Conservation (phyloP, 2,888 invertebrate species). For the Cylloceria caligata region DNA sequence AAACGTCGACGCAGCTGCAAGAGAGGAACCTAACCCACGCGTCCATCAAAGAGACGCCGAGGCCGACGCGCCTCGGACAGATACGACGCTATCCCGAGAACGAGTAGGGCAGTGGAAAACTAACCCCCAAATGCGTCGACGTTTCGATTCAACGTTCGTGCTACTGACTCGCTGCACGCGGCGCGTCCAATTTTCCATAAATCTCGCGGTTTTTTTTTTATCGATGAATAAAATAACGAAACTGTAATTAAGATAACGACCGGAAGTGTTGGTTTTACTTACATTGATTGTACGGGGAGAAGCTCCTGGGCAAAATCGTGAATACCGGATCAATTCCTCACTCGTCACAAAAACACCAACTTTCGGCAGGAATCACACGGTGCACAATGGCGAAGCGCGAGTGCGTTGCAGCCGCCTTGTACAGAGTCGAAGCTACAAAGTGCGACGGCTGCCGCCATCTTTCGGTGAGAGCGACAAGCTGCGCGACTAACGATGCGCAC, state of each 20-base stretch:
- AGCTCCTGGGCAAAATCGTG: conserved; percentile 41
- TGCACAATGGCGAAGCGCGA: conserved; percentile 80
- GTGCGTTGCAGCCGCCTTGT: conserved; percentile 71
- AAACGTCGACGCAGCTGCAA: conserved; percentile 11
- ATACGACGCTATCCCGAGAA: conserved; percentile 19
- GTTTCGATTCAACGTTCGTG: conserved; percentile 29
- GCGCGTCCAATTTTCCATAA: conserved; percentile 1
- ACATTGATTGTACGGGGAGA: conserved; percentile 59
- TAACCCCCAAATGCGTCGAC: conserved; percentile 75
- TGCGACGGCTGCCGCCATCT: conserved; percentile 73
- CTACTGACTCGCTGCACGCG: conserved; percentile 16
- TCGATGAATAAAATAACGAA: neutral
- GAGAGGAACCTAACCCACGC: conserved; percentile 47
- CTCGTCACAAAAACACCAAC: conserved; percentile 75
- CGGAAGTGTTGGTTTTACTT: conserved; percentile 57
- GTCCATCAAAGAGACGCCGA: conserved; percentile 49
- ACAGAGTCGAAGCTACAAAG: conserved; percentile 4
- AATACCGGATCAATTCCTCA: conserved; percentile 75
- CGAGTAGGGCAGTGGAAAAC: conserved; percentile 69
- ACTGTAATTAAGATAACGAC: neutral
- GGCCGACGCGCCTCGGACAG: conserved; percentile 53
- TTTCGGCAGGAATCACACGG: conserved; percentile 74
- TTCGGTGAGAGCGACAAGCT: conserved; percentile 50
- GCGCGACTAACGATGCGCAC: neutral
- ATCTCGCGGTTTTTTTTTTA: neutral